Base-by-base conservation (phyloP, 2,888 invertebrate species). In the Calliphora vomitoria region DNA sequence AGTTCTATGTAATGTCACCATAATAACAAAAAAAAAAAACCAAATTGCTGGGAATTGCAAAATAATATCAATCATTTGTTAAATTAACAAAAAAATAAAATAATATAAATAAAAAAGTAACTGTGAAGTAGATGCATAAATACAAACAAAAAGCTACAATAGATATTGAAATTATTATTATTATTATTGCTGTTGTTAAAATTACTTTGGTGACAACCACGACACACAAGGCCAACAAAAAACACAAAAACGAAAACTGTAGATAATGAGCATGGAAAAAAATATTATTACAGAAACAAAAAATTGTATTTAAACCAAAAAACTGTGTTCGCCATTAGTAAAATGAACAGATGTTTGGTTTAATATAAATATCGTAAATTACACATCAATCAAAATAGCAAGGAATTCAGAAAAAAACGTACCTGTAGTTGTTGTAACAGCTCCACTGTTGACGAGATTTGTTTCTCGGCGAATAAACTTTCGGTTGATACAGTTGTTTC, bases 51-150 rank as follows among this genome's bases (percentile, higher is more conserved):
- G 1, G 25, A 60, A 68, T 68, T 75, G 35, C 53, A 50, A 78
- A 69, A 71, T 62, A 76, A 76, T 64, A 76, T 71, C 69, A 69
- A 76, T 69, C 53, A 82, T 60, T 82, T 58, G 60, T 35, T 71
- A 62, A 71, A 80, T 68, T 44, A n/a, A 38, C 10, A 31, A 69
- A 53, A 69, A 69, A 41, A 68, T 44, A 47, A 35, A 35, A 15
- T 13, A 50, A 13, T 13, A 62, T 50, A 20, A 35, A 3, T 35
- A 6, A 35, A 6, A 35, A 6, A 6, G 35, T 35, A 35, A 35
- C 35, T 35, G 13, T 44, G 4, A 44, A 44, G 13, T 44, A 13
- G 13, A 13, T 47, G 15, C 31, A 69, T n/a, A 35, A 35, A 35
- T 35, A n/a, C 2, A 53, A 69, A 69, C 8, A 38, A 44, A 44